These are phyloP conservation scores for Gyrodactylus bullatarudis DNA, from an alignment of 1,140 invertebrate species.

Conservation along the genomic window DNA sequence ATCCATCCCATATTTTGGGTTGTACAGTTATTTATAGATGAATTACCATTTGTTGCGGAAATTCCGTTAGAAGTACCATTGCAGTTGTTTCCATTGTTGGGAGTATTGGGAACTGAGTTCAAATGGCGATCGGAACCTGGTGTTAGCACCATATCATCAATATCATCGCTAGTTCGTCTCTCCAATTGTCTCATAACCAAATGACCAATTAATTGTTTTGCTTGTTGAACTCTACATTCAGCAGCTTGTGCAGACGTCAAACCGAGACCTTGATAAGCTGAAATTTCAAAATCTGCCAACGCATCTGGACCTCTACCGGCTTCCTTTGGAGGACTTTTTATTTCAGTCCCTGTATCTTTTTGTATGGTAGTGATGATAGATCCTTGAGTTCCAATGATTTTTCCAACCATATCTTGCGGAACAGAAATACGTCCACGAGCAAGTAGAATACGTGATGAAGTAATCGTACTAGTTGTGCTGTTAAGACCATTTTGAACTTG, in stretches of 20 bases:
- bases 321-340: conserved; percentile 3
- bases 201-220: conserved; percentile 5
- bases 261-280: background rate
- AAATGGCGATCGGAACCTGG: background rate
- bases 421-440: background rate
- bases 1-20: background rate
- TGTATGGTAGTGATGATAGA: conserved; percentile 4
- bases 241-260: background rate
- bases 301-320: background rate
- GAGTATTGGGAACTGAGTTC: background rate
- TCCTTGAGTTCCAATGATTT: conserved; percentile 5
- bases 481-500: background rate
- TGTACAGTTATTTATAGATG: background rate
- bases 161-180: background rate
- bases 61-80: background rate
- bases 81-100: background rate
- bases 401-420: background rate
- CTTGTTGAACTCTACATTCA: background rate
- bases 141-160: background rate
- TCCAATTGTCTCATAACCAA: conserved; percentile 1
- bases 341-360: conserved; percentile 4
- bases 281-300: conserved; percentile 4
- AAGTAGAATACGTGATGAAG: background rate
- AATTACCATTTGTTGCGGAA: background rate
- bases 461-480: background rate